A percentile compares a stretch with the other conserved stretches of the same genome.
These are phyloP conservation scores for Cryptus armator DNA, from an alignment of 2,888 invertebrate genomes.

Conservation along the genomic window DNA sequence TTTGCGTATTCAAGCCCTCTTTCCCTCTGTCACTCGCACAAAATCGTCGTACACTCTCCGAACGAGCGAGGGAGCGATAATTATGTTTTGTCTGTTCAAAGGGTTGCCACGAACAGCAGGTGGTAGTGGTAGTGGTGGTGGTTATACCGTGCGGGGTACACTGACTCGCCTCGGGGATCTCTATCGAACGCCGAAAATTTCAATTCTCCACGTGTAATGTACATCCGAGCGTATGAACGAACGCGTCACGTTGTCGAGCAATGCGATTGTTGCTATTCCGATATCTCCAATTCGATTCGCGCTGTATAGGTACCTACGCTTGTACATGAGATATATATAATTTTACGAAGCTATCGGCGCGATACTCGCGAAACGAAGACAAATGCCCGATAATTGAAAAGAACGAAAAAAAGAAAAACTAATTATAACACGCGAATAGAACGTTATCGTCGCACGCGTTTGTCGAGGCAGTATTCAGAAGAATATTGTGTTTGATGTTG, in stretches of 20 bases:
- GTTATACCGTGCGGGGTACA: background rate
- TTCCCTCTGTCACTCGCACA: slow-evolving; percentile 55
- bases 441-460: slow-evolving; percentile 50
- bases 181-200: slow-evolving; percentile 48
- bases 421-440: slow-evolving; percentile 19
- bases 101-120: slow-evolving; percentile 55
- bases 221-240: slow-evolving; percentile 41
- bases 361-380: background rate
- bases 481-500: background rate
- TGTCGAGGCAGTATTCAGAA: background rate
- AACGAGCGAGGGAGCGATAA: slow-evolving; percentile 59
- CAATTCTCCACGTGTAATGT: slow-evolving; percentile 37
- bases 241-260: background rate
- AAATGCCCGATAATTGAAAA: slow-evolving; percentile 3
- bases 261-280: background rate
- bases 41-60: slow-evolving; percentile 33
- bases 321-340: background rate
- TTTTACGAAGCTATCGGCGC: background rate
- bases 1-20: slow-evolving; percentile 55
- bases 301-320: background rate
- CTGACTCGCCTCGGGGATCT: slow-evolving; percentile 20
- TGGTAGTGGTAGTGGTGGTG: background rate
- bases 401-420: slow-evolving; percentile 1
- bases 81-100: slow-evolving; percentile 64
- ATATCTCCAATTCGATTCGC: background rate